A percentile compares a stretch with the other conserved stretches of the same genome.
Conservation (phyloP, 1,140 invertebrate genomes). For the Psix sp. region DNA sequence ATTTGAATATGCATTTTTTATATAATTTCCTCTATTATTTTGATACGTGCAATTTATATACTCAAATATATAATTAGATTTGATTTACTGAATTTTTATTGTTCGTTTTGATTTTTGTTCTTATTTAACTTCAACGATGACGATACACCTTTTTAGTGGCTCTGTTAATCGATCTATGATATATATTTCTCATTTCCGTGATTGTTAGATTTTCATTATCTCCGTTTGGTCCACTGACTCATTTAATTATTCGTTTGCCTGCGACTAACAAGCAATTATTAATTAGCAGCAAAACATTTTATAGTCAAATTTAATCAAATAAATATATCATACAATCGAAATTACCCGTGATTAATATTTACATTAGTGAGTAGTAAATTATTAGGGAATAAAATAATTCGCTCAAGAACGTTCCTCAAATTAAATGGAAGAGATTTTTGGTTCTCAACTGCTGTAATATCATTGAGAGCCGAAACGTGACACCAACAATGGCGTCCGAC, state of each 20-base stretch:
- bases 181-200: slow-evolving; percentile 15
- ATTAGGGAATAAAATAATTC: background rate
- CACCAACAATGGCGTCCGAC: slow-evolving; percentile 1
- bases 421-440: background rate
- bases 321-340: background rate
- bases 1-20: too few relatives aligned
- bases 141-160: slow-evolving; percentile 11
- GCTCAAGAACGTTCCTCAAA: background rate
- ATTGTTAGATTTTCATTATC: slow-evolving; percentile 45
- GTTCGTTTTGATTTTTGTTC: too few relatives aligned
- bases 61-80: too few relatives aligned
- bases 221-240: slow-evolving; percentile 28
- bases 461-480: slow-evolving; percentile 6
- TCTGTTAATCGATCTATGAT: slow-evolving; percentile 12
- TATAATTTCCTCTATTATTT: too few relatives aligned
- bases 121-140: too few relatives aligned
- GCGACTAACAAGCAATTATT: slow-evolving; percentile 32
- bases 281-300: slow-evolving; percentile 1
- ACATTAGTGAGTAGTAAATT: background rate
- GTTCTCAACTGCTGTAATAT: slow-evolving; percentile 13
- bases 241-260: slow-evolving; percentile 41
- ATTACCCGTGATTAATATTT: too few relatives aligned
- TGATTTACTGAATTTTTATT: too few relatives aligned
- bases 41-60: too few relatives aligned
- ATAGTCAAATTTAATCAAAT: slow-evolving; percentile 5